phyloP scores from a whole-genome alignment of 2,113 vertebrate genomes.

The Apaloderma vittatum region DNA sequence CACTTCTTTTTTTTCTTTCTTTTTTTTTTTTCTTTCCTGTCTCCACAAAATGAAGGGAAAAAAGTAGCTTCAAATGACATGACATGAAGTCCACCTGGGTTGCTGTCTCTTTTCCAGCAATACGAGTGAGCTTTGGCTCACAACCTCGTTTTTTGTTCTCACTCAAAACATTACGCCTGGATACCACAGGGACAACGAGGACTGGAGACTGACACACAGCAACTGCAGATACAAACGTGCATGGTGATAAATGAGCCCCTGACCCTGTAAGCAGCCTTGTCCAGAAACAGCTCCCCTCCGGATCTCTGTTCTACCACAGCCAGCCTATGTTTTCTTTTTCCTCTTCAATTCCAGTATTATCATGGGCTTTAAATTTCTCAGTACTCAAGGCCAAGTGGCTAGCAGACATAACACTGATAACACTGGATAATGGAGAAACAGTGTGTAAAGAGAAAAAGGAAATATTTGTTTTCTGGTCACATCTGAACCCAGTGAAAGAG shows the following conservation, averaged over 20 bases:
- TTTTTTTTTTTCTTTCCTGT: not conserved
- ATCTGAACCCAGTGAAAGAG: not conserved
- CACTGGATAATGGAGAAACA: not conserved
- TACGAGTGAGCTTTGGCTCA: not conserved
- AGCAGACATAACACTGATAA: constrained; percentile 35
- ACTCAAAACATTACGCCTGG: not conserved
- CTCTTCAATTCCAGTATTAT: not conserved
- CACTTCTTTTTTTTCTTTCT: not conserved
- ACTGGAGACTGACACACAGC: constrained; percentile 7
- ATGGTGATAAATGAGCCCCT: not conserved
- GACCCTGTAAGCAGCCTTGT: not conserved
- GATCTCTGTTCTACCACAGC: not conserved
- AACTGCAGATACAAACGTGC: not conserved
- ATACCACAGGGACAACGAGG: not conserved
- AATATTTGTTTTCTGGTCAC: not conserved
- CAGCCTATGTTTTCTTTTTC: not conserved
- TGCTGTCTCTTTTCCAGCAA: not conserved
- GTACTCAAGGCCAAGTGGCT: not conserved
- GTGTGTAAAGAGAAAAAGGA: not conserved
- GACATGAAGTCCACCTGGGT: not conserved
- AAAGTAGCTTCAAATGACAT: not conserved
- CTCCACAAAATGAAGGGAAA: not conserved
- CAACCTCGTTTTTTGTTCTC: not conserved
- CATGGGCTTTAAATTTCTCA: not conserved
- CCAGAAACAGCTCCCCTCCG: not conserved